A percentile compares a stretch with the other conserved stretches of the same genome.
Conservation (phyloP, 2,888 invertebrate species). For the Perithous albicinctus region DNA sequence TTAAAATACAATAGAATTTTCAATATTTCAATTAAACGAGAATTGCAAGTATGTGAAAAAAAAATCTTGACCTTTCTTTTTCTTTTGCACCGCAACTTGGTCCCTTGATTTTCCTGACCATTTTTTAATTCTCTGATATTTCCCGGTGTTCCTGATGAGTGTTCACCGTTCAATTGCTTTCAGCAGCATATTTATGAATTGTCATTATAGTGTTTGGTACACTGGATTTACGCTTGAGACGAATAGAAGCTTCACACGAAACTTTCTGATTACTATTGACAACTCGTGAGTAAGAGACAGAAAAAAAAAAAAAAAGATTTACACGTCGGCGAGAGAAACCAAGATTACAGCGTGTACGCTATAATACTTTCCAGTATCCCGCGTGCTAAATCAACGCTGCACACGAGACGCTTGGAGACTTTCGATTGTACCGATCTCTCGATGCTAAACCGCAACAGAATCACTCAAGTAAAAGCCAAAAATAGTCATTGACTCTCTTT, state of each 20-base stretch:
- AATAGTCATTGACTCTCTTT: conserved; percentile 8
- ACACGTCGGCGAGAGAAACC: conserved; percentile 30
- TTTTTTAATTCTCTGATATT: too few species aligned
- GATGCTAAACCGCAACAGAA: conserved; percentile 39
- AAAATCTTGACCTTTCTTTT: too few species aligned
- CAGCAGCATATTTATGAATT: not conserved
- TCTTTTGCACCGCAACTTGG: too few species aligned
- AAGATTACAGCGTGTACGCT: conserved; percentile 7
- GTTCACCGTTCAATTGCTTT: too few species aligned
- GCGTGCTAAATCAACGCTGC: conserved; percentile 41
- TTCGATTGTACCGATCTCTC: conserved; percentile 58
- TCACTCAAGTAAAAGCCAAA: conserved; percentile 12
- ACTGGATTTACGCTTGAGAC: conserved; percentile 1
- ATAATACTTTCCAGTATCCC: conserved; percentile 45
- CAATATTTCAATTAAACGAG: too few species aligned
- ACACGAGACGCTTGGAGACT: conserved; percentile 49
- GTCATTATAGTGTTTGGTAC: not conserved
- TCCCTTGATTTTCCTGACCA: too few species aligned
- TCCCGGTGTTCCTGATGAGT: too few species aligned
- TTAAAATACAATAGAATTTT: too few species aligned
- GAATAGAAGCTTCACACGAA: conserved; percentile 49
- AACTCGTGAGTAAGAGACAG: not conserved
- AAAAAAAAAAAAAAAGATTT: not conserved
- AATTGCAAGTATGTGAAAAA: too few species aligned
- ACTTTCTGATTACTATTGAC: conserved; percentile 57